Conservation (phyloP, 2,797 vertebrate genomes). For the Peromyscus eremicus region DNA sequence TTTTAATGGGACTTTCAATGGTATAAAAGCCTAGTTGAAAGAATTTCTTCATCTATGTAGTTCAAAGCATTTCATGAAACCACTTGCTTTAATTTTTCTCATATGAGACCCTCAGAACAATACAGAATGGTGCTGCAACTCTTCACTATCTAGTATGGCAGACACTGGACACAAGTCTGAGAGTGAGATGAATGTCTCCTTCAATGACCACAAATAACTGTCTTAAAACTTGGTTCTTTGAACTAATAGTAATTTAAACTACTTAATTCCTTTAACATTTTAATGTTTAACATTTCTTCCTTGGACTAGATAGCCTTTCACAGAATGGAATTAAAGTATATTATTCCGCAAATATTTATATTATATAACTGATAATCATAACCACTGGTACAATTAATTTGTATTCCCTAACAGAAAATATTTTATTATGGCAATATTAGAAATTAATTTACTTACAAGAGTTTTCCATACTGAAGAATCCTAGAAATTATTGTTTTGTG, state of each 20-base stretch:
- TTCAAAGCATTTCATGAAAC: constrained; percentile 28
- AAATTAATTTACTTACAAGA: neutral
- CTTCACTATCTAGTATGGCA: neutral
- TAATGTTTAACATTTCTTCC: neutral
- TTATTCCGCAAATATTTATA: neutral
- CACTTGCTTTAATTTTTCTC: neutral
- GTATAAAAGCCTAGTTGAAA: neutral
- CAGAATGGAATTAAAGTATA: neutral
- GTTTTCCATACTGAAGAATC: neutral
- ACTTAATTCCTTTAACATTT: neutral
- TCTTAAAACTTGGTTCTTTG: neutral
- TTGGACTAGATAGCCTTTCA: neutral
- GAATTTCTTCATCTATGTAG: neutral
- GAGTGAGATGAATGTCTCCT: neutral
- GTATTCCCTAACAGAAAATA: neutral
- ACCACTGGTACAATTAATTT: neutral
- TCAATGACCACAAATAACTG: neutral
- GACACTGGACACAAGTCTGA: neutral
- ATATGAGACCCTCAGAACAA: neutral
- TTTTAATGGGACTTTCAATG: constrained; percentile 42
- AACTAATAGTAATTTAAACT: constrained; percentile 58
- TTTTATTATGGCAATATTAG: neutral
- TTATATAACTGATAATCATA: neutral
- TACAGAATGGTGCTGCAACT: neutral
- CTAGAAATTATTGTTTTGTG: neutral